phyloP scores from a whole-genome alignment of 1,140 invertebrate genomes.

The Gonioctena quinquepunctata region DNA sequence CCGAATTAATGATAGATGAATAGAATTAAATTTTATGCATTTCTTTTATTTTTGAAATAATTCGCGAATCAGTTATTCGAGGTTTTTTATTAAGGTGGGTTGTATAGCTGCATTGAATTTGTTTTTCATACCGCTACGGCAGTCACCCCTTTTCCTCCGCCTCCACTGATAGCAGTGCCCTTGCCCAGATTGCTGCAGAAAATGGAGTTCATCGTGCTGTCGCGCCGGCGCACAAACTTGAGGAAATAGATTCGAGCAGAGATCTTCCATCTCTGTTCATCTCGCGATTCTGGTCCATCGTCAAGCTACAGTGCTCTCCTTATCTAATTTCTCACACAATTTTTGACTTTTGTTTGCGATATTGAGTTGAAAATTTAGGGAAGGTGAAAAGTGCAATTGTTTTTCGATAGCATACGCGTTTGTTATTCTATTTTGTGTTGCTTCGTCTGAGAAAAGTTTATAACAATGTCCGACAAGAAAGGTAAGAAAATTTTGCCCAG shows the following conservation, averaged over 20 bases:
- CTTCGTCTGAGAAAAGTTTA: slow-evolving; percentile 2
- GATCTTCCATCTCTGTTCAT: neutral
- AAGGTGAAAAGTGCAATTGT: slow-evolving; percentile 7
- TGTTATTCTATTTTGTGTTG: slow-evolving; percentile 19
- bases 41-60: too few species aligned
- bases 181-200: neutral
- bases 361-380: neutral
- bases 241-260: neutral
- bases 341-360: slow-evolving; percentile 14
- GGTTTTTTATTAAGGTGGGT: too few species aligned
- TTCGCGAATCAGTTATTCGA: too few species aligned
- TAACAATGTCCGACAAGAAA: slow-evolving; percentile 46
- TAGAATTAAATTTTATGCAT: too few species aligned
- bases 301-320: neutral
- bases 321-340: slow-evolving; percentile 5
- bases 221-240: slow-evolving; percentile 1
- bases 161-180: neutral
- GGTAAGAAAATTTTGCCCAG: slow-evolving; percentile 33
- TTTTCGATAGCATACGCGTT: neutral
- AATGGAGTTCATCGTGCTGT: slow-evolving; percentile 7
- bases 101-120: too few species aligned
- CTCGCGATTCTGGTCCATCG: neutral
- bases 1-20: too few species aligned
- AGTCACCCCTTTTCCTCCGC: neutral
- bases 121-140: too few species aligned